phyloP scores from a whole-genome alignment of 2,797 vertebrate species.

The Onychomys arenicola region DNA sequence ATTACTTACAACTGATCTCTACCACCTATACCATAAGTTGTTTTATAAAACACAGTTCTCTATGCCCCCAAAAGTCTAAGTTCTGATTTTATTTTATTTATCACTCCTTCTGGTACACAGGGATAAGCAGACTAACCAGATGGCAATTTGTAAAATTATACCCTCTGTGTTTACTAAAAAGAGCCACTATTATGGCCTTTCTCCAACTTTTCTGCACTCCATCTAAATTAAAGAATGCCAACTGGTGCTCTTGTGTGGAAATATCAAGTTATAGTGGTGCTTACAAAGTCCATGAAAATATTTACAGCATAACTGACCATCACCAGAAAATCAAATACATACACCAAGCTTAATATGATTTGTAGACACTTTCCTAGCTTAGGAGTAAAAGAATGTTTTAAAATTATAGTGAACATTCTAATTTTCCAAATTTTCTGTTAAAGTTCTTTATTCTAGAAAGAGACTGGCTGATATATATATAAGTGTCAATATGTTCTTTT shows the following conservation, averaged over 20 bases:
- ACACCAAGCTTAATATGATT: conserved; percentile 42
- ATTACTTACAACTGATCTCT: background rate
- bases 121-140: background rate
- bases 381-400: conserved; percentile 33
- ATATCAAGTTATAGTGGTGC: conserved; percentile 26
- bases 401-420: background rate
- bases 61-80: conserved; percentile 6
- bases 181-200: background rate
- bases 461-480: background rate
- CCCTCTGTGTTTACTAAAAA: conserved; percentile 12
- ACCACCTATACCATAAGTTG: background rate
- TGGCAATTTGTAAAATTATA: background rate
- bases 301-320: conserved; percentile 40
- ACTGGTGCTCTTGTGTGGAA: background rate
- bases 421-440: background rate
- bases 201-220: background rate
- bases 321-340: conserved; percentile 50
- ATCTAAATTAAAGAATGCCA: conserved; percentile 29
- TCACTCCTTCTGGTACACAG: background rate
- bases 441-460: conserved; percentile 1
- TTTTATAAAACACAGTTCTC: conserved; percentile 13
- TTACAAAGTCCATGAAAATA: background rate
- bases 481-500: conserved; percentile 57
- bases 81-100: conserved; percentile 47
- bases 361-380: conserved; percentile 6